A percentile compares a stretch with the other conserved stretches of the same genome.
phyloP scores from a whole-genome alignment of 1,140 invertebrate species.

The Euura lappo region DNA sequence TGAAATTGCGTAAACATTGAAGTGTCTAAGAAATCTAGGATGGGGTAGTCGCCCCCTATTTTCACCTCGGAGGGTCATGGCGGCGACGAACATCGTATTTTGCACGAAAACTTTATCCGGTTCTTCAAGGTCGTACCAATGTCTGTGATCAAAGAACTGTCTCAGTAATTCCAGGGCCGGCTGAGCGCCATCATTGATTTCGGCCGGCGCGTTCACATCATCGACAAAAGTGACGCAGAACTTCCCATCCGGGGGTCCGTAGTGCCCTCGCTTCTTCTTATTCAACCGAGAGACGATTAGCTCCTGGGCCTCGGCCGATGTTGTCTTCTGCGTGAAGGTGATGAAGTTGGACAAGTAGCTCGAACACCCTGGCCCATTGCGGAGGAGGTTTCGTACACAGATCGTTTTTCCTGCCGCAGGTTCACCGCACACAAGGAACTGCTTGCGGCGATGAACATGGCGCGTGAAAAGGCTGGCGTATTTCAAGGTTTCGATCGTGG shows the following conservation, averaged over 20 bases:
- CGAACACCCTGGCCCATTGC: slow-evolving; percentile 60
- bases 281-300: slow-evolving; percentile 70
- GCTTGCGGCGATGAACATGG: slow-evolving; percentile 57
- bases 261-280: slow-evolving; percentile 64
- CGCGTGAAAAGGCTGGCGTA: slow-evolving; percentile 55
- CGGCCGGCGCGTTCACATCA: slow-evolving; percentile 68
- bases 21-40: slow-evolving; percentile 69
- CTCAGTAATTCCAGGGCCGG: slow-evolving; percentile 71
- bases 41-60: slow-evolving; percentile 49
- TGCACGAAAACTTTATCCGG: slow-evolving; percentile 62
- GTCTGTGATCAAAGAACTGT: slow-evolving; percentile 70
- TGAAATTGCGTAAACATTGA: slow-evolving; percentile 68
- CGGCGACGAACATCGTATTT: slow-evolving; percentile 65
- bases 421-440: slow-evolving; percentile 69
- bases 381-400: slow-evolving; percentile 67
- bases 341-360: slow-evolving; percentile 63
- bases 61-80: slow-evolving; percentile 67
- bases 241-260: slow-evolving; percentile 64
- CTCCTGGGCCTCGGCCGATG: slow-evolving; percentile 64
- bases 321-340: slow-evolving; percentile 68
- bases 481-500: slow-evolving; percentile 69
- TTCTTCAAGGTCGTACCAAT: slow-evolving; percentile 68
- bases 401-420: slow-evolving; percentile 72
- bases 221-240: slow-evolving; percentile 72
- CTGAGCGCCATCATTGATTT: slow-evolving; percentile 61